These are phyloP conservation scores for Muscina levida DNA, from an alignment of 2,888 invertebrate species.

Conservation along the genomic window DNA sequence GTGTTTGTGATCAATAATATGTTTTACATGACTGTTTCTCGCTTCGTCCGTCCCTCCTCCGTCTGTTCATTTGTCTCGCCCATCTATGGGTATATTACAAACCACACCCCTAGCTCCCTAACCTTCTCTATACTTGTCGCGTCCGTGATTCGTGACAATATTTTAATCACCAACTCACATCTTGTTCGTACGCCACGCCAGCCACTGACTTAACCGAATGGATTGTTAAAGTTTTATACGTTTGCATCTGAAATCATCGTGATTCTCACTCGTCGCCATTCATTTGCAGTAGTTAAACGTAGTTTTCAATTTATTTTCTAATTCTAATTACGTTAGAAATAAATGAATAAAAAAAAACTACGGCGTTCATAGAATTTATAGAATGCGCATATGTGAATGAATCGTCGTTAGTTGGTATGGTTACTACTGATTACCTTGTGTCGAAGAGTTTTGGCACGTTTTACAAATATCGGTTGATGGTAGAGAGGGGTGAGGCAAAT, in stretches of 20 bases:
- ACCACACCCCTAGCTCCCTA: constrained; percentile 37
- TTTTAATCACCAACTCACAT: constrained; percentile 55
- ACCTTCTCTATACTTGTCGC: neutral
- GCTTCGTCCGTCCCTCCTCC: neutral
- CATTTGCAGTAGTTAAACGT: constrained; percentile 13
- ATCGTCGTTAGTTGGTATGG: no score
- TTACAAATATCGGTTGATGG: no score
- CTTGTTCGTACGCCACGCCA: neutral
- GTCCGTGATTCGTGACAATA: constrained; percentile 58
- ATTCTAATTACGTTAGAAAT: no score
- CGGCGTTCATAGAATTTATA: no score
- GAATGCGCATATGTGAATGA: no score
- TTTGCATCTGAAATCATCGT: neutral
- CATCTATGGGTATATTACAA: constrained; percentile 1
- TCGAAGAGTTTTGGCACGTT: no score
- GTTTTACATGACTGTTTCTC: neutral
- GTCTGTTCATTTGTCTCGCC: constrained; percentile 1
- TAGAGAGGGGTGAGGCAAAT: neutral
- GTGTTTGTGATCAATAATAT: neutral
- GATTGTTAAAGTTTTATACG: constrained; percentile 1
- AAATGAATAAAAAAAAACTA: no score
- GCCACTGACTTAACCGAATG: neutral
- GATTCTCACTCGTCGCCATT: neutral
- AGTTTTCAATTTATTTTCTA: no score
- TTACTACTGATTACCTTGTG: no score